Percentiles rank a stretch among this genome's conserved stretches.
phyloP scores from a whole-genome alignment of 1,140 invertebrate species.

The Microvelia longipes region DNA sequence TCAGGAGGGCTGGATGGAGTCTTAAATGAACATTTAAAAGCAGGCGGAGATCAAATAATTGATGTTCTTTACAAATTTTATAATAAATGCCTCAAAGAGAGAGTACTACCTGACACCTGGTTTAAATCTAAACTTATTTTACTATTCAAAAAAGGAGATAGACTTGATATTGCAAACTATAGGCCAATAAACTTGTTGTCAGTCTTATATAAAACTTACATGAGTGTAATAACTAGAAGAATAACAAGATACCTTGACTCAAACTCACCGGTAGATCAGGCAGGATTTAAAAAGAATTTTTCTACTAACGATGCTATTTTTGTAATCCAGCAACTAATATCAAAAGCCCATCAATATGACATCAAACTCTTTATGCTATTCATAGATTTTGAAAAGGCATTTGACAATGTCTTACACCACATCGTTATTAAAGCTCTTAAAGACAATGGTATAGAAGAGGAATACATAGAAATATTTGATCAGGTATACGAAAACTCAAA shows the following conservation, averaged over 20 bases:
- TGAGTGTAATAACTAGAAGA: conserved; percentile 9
- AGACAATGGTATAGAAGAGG: not conserved
- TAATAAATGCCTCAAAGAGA: too few relatives aligned
- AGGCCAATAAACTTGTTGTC: too few relatives aligned
- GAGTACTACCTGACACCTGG: too few relatives aligned
- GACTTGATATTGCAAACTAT: too few relatives aligned
- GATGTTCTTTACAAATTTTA: too few relatives aligned
- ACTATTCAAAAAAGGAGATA: too few relatives aligned
- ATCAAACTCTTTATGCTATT: not conserved
- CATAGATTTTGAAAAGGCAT: conserved; percentile 1
- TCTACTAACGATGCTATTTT: not conserved
- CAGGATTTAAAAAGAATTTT: conserved; percentile 9
- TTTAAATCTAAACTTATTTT: too few relatives aligned
- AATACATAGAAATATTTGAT: not conserved
- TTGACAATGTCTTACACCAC: not conserved
- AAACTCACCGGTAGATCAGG: conserved; percentile 1
- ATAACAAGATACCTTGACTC: not conserved
- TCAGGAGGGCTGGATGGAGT: too few relatives aligned
- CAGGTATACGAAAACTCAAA: not conserved
- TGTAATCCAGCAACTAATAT: not conserved
- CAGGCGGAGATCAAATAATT: too few relatives aligned
- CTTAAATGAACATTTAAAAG: too few relatives aligned
- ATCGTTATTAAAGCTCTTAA: not conserved
- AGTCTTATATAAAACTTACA: conserved; percentile 16
- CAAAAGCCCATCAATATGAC: not conserved